Evolutionary conservation across 2,888 invertebrate species (phyloP).

Genomic region (Diadromus collaris): DNA sequence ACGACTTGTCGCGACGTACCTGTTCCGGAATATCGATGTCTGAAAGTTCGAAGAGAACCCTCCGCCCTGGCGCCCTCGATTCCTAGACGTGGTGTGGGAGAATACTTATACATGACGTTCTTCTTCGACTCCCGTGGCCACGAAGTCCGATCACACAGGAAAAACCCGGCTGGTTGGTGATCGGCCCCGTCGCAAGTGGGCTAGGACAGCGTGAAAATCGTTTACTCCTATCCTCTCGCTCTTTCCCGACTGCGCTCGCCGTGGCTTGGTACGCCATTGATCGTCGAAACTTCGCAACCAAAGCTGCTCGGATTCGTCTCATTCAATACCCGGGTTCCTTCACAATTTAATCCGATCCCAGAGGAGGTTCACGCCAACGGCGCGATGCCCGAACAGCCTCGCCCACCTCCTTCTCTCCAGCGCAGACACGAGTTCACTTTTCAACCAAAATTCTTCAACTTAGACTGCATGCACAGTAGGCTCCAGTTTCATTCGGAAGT

Average conservation of each 20-base stretch:
- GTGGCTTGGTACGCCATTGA: constrained; percentile 9
- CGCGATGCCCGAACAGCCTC: constrained; percentile 13
- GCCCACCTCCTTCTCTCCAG: constrained; percentile 2
- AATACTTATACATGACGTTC: constrained; percentile 7
- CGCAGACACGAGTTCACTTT: constrained; percentile 15
- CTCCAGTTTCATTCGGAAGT: neutral
- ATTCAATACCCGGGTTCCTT: constrained; percentile 22
- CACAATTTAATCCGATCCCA: constrained; percentile 46
- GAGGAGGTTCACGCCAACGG: constrained; percentile 18
- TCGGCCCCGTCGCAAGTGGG: constrained; percentile 15
- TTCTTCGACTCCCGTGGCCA: constrained; percentile 16
- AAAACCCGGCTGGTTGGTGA: constrained; percentile 1
- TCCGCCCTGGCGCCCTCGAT: too few species aligned
- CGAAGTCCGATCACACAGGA: constrained; percentile 2
- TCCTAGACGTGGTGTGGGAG: neutral
- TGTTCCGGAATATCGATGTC: constrained; percentile 42
- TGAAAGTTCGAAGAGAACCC: constrained; percentile 17
- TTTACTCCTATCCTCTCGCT: constrained; percentile 5
- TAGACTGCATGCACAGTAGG: neutral
- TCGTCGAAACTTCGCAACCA: constrained; percentile 40
- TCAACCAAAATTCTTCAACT: neutral
- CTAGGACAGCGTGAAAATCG: constrained; percentile 28
- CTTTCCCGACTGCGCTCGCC: neutral
- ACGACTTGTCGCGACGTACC: constrained; percentile 20
- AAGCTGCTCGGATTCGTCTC: constrained; percentile 31